phyloP scores from a whole-genome alignment of 2,113 vertebrate species.

The Hippopotamus amphibius region DNA sequence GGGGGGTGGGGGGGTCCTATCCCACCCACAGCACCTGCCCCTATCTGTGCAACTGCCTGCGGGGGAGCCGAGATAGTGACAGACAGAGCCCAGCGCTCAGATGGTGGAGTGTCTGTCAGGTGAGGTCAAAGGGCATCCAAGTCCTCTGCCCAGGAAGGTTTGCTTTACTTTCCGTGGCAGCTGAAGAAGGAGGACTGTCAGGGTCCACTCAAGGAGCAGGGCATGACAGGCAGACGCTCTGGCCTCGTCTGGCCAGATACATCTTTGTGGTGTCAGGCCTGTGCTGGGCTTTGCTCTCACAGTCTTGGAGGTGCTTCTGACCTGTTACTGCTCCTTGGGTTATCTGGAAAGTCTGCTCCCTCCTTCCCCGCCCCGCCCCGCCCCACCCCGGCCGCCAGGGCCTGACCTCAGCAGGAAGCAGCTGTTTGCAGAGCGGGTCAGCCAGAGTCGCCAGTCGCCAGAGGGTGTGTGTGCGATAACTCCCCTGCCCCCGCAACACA shows the following conservation, averaged over 20 bases:
- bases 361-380: neutral
- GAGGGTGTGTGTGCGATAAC: no score
- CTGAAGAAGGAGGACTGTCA: neutral
- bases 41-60: neutral
- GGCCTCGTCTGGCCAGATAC: neutral
- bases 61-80: fast-evolving
- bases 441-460: no score
- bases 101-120: neutral
- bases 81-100: neutral
- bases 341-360: neutral
- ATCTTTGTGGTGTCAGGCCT: neutral
- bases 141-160: neutral
- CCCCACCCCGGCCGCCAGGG: fast-evolving
- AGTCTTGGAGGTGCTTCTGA: neutral
- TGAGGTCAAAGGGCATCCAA: neutral
- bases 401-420: neutral
- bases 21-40: neutral
- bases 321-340: neutral
- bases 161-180: neutral
- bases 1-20: neutral
- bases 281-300: neutral
- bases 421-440: neutral
- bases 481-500: no score
- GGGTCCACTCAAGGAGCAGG: neutral
- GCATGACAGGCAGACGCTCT: neutral